Evolutionary conservation across 2,113 vertebrate species (phyloP).

Genomic region (Mesoclemmys tuberculata): DNA sequence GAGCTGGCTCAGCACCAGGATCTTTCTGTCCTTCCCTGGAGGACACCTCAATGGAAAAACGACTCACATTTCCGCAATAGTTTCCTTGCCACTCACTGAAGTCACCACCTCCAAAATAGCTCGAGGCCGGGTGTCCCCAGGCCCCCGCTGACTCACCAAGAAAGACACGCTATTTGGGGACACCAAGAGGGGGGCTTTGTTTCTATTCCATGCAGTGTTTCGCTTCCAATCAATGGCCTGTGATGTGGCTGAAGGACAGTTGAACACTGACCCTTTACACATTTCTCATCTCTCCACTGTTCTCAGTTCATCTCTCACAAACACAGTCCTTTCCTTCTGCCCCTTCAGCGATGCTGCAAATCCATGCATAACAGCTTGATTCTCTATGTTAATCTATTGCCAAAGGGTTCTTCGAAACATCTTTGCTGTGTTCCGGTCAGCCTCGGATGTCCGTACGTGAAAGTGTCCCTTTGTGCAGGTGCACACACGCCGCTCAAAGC

Average conservation of each 20-base stretch:
- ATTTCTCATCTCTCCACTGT: constrained; percentile 49
- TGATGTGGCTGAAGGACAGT: constrained; percentile 48
- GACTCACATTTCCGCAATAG: constrained; percentile 68
- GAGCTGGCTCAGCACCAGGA: constrained; percentile 54
- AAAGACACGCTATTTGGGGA: constrained; percentile 42
- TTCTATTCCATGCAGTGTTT: constrained; percentile 62
- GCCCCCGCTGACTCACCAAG: constrained; percentile 61
- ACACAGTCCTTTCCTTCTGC: neutral
- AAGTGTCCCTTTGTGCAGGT: neutral
- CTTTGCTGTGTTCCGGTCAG: neutral
- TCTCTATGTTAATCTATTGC: accelerated
- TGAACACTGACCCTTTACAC: constrained; percentile 47
- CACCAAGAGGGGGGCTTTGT: constrained; percentile 45
- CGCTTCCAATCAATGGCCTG: neutral
- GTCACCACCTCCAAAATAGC: constrained; percentile 66
- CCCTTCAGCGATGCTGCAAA: neutral
- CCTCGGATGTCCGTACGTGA: neutral
- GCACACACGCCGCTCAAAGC: neutral
- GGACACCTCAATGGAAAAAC: constrained; percentile 70
- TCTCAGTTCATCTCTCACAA: constrained; percentile 36
- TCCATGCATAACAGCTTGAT: neutral
- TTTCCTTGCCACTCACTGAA: constrained; percentile 68
- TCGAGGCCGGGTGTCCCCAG: constrained; percentile 57
- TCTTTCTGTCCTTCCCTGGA: constrained; percentile 66
- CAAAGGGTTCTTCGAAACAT: neutral